Evolutionary conservation across 2,797 vertebrate genomes (phyloP), one percentile per base, ranked within the genome.

Genomic region (Enteromius anoplus): DNA sequence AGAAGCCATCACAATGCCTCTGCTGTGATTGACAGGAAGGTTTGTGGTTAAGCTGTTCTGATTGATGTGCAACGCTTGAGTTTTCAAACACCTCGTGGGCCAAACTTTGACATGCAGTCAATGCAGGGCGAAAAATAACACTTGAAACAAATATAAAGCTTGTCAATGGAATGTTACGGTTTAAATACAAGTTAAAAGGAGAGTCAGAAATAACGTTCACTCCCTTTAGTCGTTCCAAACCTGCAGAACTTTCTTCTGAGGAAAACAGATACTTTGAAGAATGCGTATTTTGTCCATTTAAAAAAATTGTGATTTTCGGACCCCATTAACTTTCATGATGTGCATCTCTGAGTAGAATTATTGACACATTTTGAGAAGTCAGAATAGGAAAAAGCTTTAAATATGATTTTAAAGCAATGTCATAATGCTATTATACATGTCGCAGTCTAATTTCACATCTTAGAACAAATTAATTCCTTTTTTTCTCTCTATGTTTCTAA

Each of bases 381-480:
- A 71, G 64, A 34, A 69, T 34, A 69, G 42, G 29, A 62, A 37
- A 29, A 37, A 8, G 42, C 23, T 32, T 49, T 37, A 23, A 60
- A 60, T 19, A 32, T 49, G 23, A 47, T 49, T 64, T 70, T 62
- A 4, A 49, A 75, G 15, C 45, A 23, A 75, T 53, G 6, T 32
- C 26, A 29, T 51, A 65, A 81, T 42, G 32, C 29, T 11, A 0
- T 68, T 21, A 75, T 65, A 23, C 34, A 68, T 12, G 68, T 76
- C 23, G 10, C 7, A 32, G 45, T 34, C 49, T 64, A 71, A n/a
- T 64, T 45, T 72, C 19, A 53, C 49, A 78, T 78, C 47, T 72
- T 29, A 65, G 68, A 78, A 34, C 47, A 73, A 82, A 85, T 85
- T 66, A 85, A 81, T 81, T 81, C 51, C 66, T 14, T 42, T 47